Conservation (phyloP, 2,888 invertebrate genomes). For the Camponotus fellah region DNA sequence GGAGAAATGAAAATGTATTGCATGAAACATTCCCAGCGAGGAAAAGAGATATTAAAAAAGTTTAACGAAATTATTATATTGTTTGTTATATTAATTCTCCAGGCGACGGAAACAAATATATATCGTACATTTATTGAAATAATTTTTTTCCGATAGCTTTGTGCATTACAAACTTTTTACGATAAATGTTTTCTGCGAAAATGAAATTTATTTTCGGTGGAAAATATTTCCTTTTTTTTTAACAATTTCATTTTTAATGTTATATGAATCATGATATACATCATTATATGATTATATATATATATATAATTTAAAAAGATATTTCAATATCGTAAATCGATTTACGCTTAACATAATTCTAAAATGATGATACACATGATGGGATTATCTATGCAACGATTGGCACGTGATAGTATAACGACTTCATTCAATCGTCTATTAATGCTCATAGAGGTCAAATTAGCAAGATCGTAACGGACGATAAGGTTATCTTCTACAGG, state of each 20-base stretch:
- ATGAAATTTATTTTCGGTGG: not conserved
- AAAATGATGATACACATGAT: not conserved
- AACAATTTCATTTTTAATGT: not conserved
- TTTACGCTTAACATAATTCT: not conserved
- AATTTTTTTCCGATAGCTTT: not conserved
- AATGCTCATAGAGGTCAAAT: slow-evolving; percentile 31
- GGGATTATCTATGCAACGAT: not conserved
- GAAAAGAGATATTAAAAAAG: not conserved
- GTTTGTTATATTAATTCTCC: slow-evolving; percentile 9
- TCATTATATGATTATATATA: too few species aligned
- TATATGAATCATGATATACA: too few species aligned
- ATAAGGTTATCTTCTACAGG: slow-evolving; percentile 38
- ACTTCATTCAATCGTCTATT: slow-evolving; percentile 12
- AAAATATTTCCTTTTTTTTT: not conserved
- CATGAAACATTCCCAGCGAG: not conserved
- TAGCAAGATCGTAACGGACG: slow-evolving; percentile 56
- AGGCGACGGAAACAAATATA: not conserved
- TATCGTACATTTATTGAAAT: not conserved
- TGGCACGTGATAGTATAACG: not conserved
- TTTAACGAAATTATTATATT: slow-evolving; percentile 12
- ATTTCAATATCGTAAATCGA: not conserved
- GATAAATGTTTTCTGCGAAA: not conserved
- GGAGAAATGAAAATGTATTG: not conserved
- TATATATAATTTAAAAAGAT: not conserved
- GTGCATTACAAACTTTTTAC: not conserved